phyloP scores from a whole-genome alignment of 2,797 vertebrate genomes.

The Yasuhikotakia modesta region DNA sequence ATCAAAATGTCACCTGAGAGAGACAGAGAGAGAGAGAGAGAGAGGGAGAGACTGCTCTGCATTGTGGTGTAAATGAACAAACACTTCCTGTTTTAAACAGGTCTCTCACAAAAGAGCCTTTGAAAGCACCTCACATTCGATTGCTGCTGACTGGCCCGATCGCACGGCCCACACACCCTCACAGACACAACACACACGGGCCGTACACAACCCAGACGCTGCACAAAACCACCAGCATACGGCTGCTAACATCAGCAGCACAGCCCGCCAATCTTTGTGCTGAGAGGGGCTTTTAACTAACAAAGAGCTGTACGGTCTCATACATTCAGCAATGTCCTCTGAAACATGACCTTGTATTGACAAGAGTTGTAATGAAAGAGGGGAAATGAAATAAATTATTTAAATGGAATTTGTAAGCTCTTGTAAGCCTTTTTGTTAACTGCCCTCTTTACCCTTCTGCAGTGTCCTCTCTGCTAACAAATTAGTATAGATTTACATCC shows the following conservation, averaged over 20 bases:
- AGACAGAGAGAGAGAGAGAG: too few species aligned
- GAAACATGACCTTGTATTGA: slow-evolving; percentile 20
- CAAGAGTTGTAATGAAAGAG: slow-evolving; percentile 23
- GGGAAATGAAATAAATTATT: slow-evolving; percentile 23
- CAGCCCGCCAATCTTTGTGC: slow-evolving; percentile 52
- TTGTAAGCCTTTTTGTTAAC: slow-evolving; percentile 30
- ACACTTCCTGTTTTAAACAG: slow-evolving; percentile 7
- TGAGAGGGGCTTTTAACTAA: slow-evolving; percentile 59
- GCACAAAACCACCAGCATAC: slow-evolving; percentile 9
- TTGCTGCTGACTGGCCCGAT: slow-evolving; percentile 17
- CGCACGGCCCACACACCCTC: slow-evolving; percentile 12
- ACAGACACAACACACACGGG: slow-evolving; percentile 42
- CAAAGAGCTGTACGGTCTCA: slow-evolving; percentile 58
- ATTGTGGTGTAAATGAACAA: slow-evolving; percentile 15
- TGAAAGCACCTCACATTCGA: slow-evolving; percentile 23
- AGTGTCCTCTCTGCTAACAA: slow-evolving; percentile 13
- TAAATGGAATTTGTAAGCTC: slow-evolving; percentile 18
- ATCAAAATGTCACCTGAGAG: slow-evolving; percentile 19
- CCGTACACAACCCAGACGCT: slow-evolving; percentile 23
- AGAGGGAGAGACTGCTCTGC: slow-evolving; percentile 19
- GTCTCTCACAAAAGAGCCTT: slow-evolving; percentile 13
- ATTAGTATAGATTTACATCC: slow-evolving; percentile 40
- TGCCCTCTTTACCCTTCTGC: slow-evolving; percentile 25
- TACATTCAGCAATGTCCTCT: slow-evolving; percentile 38
- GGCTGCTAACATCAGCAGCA: slow-evolving; percentile 54